Conservation (phyloP, 2,113 vertebrate genomes). For the Narcine bancroftii region DNA sequence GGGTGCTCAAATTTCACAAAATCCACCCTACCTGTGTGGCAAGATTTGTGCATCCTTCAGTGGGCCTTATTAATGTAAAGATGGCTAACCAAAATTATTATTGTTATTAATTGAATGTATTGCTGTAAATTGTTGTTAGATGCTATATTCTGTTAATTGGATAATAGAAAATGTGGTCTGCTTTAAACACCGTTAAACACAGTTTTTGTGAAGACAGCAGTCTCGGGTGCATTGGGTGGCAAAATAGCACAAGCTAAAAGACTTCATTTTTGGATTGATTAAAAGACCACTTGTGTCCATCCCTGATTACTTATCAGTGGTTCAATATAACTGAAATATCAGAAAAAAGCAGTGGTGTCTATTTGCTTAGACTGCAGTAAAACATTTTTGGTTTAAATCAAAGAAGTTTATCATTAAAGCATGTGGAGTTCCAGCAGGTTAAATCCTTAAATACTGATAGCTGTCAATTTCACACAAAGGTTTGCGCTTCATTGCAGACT, state of each 20-base stretch:
- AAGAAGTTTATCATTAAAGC: background rate
- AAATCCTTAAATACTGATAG: slow-evolving; percentile 14
- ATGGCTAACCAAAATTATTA: too few species aligned
- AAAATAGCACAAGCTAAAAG: background rate
- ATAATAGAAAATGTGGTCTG: background rate
- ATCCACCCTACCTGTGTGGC: too few species aligned
- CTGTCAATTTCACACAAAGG: background rate
- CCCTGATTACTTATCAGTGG: background rate
- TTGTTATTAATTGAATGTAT: background rate
- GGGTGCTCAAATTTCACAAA: too few species aligned
- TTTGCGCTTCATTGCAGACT: background rate
- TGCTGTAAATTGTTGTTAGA: background rate
- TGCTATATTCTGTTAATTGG: background rate
- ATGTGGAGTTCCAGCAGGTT: background rate
- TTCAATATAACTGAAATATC: background rate
- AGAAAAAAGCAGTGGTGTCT: background rate
- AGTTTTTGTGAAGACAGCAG: background rate
- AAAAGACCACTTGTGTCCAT: background rate
- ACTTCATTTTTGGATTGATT: background rate
- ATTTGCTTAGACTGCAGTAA: background rate
- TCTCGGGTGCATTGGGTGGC: background rate
- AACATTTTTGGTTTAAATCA: background rate
- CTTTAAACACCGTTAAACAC: background rate
- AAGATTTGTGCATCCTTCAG: too few species aligned
- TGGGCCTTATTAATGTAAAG: too few species aligned